Conservation (phyloP, 2,113 vertebrate species). For the Raja brachyura region DNA sequence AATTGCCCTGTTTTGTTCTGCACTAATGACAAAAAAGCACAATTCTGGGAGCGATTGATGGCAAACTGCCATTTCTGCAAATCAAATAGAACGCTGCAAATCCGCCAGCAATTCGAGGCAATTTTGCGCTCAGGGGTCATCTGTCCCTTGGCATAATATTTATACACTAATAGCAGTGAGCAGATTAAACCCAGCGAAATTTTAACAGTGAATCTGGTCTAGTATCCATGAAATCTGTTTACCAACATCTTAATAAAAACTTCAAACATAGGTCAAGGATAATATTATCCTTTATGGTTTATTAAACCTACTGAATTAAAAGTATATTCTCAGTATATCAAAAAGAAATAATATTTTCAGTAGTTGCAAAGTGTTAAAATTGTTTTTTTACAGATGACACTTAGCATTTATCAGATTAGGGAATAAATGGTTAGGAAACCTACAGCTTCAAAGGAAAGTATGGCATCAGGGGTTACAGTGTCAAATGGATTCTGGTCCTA, state of each 20-base stretch:
- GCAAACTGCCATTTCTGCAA: background rate
- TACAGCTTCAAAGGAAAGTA: background rate
- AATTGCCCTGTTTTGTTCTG: background rate
- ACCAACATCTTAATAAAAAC: background rate
- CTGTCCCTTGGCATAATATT: background rate
- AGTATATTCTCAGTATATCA: background rate
- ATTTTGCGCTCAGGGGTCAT: background rate
- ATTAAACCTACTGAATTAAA: background rate
- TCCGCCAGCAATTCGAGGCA: background rate
- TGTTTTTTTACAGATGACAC: background rate
- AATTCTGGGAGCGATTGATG: background rate
- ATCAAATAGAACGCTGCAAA: background rate
- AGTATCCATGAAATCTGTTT: background rate
- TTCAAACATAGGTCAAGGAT: background rate
- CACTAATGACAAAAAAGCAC: background rate
- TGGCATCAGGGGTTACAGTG: background rate
- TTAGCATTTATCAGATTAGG: slow-evolving; percentile 19
- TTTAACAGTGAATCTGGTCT: background rate
- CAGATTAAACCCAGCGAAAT: background rate
- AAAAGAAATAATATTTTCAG: background rate
- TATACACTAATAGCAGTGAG: background rate
- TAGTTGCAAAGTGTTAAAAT: background rate
- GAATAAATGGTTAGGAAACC: background rate
- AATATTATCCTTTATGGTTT: background rate
- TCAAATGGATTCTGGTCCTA: slow-evolving; percentile 6